Conservation (phyloP, 2,888 invertebrate genomes). For the Lepeophtheirus nordmannii region DNA sequence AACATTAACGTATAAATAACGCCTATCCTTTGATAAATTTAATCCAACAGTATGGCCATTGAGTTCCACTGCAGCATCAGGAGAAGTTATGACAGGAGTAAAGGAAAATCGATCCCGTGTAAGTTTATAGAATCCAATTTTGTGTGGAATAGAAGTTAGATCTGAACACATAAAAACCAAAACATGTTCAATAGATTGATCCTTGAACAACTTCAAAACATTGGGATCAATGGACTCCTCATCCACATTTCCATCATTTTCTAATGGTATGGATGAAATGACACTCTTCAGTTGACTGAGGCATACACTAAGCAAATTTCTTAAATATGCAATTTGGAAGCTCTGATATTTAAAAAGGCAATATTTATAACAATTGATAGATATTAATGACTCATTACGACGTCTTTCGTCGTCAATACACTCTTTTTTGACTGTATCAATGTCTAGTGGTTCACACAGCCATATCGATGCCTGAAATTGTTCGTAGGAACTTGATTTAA, state of each 20-base stretch:
- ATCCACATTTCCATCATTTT: background rate
- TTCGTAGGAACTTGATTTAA: background rate
- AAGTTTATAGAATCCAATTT: constrained; percentile 9
- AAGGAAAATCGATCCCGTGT: background rate
- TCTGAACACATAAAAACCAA: constrained; percentile 6
- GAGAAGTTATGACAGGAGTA: constrained; percentile 2
- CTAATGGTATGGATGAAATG: background rate
- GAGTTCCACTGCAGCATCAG: constrained; percentile 1
- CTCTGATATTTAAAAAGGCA: background rate
- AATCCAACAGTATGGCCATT: constrained; percentile 20
- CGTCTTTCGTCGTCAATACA: background rate
- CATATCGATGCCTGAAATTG: background rate
- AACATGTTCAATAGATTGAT: background rate
- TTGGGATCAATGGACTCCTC: background rate
- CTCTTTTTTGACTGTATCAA: background rate
- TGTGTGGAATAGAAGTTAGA: constrained; percentile 10
- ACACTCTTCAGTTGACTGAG: background rate
- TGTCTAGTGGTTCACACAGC: background rate
- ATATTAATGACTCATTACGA: background rate
- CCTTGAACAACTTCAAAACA: background rate
- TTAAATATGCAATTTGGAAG: background rate
- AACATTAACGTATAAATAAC: constrained; percentile 9
- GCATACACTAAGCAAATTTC: background rate
- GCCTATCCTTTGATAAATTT: background rate
- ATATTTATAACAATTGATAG: background rate